phyloP scores from a whole-genome alignment of 2,888 invertebrate genomes.

The Agapostemon virescens region DNA sequence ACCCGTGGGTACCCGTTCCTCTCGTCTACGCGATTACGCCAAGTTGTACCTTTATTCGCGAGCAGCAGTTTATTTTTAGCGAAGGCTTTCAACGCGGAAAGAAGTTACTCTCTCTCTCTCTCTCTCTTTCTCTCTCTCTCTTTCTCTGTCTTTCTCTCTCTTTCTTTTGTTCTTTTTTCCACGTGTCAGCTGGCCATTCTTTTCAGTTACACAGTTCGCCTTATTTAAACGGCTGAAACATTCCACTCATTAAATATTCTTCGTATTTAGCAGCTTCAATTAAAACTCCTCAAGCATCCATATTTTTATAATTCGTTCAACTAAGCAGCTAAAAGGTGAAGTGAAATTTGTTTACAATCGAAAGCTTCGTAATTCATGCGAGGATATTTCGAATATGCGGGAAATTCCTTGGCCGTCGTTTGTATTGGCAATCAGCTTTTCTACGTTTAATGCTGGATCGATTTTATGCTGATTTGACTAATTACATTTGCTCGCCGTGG shows the following conservation, averaged over 20 bases:
- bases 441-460: background rate
- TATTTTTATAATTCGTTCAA: background rate
- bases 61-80: slow-evolving; percentile 32
- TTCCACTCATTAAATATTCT: background rate
- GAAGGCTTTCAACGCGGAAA: slow-evolving; percentile 4
- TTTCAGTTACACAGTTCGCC: background rate
- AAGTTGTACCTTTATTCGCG: slow-evolving; percentile 36
- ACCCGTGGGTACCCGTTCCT: slow-evolving; percentile 19
- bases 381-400: background rate
- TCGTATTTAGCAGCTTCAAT: background rate
- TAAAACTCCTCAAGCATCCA: background rate
- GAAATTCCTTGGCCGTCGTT: background rate
- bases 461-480: background rate
- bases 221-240: background rate
- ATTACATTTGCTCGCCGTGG: background rate
- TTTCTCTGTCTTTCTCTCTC: too few species aligned
- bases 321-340: background rate
- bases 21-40: slow-evolving; percentile 30
- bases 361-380: background rate
- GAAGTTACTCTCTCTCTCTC: background rate
- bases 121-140: too few species aligned
- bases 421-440: background rate
- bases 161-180: background rate
- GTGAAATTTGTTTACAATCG: background rate
- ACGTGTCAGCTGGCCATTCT: background rate